Evolutionary conservation across 2,113 vertebrate species (phyloP).

Genomic region (Serranochromis macrocephalus): DNA sequence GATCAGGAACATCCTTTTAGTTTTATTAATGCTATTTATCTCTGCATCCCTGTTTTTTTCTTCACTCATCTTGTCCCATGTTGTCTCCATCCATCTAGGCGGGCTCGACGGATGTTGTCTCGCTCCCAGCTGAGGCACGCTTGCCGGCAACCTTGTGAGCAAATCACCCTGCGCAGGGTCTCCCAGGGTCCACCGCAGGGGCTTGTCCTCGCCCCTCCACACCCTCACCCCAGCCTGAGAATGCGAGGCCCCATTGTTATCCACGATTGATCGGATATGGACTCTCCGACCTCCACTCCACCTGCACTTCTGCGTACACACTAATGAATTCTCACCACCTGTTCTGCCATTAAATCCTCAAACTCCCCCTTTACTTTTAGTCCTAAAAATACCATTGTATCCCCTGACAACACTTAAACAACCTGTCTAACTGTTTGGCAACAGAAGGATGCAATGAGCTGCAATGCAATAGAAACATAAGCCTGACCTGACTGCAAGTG

Average conservation of each 20-base stretch:
- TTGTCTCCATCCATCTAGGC: constrained; percentile 51
- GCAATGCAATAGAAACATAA: constrained; percentile 36
- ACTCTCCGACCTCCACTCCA: not conserved
- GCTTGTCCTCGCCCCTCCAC: constrained; percentile 65
- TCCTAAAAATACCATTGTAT: not conserved
- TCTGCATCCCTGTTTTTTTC: not conserved
- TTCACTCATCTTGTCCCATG: constrained; percentile 7
- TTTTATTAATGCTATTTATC: not conserved
- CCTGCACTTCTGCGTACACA: not conserved
- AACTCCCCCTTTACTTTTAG: not conserved
- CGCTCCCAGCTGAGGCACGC: constrained; percentile 76
- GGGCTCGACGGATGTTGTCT: constrained; percentile 72
- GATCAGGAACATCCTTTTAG: not conserved
- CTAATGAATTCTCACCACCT: not conserved
- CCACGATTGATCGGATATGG: constrained; percentile 65
- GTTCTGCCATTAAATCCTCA: not conserved
- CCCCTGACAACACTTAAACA: not conserved
- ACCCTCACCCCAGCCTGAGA: constrained; percentile 76
- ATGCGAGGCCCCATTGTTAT: constrained; percentile 78
- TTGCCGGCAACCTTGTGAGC: constrained; percentile 77
- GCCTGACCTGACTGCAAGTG: constrained; percentile 29
- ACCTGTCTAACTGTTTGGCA: not conserved
- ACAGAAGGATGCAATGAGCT: constrained; percentile 15
- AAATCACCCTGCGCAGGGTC: constrained; percentile 70
- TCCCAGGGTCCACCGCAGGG: constrained; percentile 66